Percentiles rank a stretch among this genome's conserved stretches.
Conservation (phyloP, 2,888 invertebrate species). For the Smittia aterrima region DNA sequence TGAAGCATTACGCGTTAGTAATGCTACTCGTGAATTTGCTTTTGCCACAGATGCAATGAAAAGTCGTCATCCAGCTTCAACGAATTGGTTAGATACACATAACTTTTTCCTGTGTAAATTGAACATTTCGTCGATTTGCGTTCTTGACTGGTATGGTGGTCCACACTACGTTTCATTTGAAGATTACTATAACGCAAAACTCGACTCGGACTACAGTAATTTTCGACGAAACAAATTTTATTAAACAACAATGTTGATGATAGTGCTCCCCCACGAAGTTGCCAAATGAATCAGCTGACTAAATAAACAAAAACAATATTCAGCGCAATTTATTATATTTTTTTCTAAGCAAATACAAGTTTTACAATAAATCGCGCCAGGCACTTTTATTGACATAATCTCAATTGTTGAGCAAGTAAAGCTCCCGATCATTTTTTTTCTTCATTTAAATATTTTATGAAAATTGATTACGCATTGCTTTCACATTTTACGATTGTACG, state of each 20-base stretch:
- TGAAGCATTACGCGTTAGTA: slow-evolving; percentile 46
- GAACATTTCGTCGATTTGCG: slow-evolving; percentile 68
- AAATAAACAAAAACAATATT: not conserved
- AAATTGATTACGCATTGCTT: too few species aligned
- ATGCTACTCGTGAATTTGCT: slow-evolving; percentile 45
- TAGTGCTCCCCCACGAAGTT: too few species aligned
- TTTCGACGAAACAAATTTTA: too few species aligned
- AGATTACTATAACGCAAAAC: slow-evolving; percentile 47
- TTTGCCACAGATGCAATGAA: slow-evolving; percentile 47
- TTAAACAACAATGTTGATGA: too few species aligned
- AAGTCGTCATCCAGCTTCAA: slow-evolving; percentile 51
- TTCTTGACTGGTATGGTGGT: slow-evolving; percentile 81
- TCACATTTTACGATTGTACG: too few species aligned
- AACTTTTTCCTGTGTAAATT: slow-evolving; percentile 76
- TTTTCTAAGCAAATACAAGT: not conserved
- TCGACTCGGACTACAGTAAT: slow-evolving; percentile 38
- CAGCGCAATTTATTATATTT: not conserved
- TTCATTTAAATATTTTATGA: too few species aligned
- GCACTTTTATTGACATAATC: slow-evolving; percentile 24
- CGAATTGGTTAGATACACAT: slow-evolving; percentile 56
- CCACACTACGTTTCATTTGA: slow-evolving; percentile 54
- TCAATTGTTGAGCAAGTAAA: not conserved
- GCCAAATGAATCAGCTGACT: too few species aligned
- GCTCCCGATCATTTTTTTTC: too few species aligned
- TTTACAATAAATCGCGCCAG: not conserved